Evolutionary conservation across 1,140 invertebrate genomes (phyloP).

Genomic region (Eriosoma lanigerum): DNA sequence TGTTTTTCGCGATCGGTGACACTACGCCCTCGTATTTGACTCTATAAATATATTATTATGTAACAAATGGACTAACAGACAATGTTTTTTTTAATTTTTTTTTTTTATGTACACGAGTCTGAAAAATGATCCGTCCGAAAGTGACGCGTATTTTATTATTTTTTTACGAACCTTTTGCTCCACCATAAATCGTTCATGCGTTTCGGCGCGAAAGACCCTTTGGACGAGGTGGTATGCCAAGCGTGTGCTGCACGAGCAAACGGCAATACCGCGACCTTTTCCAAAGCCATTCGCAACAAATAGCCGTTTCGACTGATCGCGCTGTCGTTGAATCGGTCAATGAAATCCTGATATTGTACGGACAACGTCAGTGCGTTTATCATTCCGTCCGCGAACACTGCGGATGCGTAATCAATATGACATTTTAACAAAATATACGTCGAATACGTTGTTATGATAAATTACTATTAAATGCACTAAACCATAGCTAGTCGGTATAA

Average conservation of each 20-base stretch:
- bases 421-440: not conserved
- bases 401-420: not conserved
- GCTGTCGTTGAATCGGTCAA: slow-evolving; percentile 5
- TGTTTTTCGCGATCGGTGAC: slow-evolving; percentile 22
- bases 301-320: not conserved
- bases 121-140: no score
- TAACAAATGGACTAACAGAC: no score
- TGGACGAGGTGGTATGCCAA: not conserved
- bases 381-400: slow-evolving; percentile 17
- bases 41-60: no score
- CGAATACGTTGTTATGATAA: no score
- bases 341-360: slow-evolving; percentile 24
- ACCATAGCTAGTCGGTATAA: no score
- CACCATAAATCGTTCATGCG: slow-evolving; percentile 35
- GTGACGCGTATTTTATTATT: no score
- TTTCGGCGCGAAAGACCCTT: slow-evolving; percentile 12
- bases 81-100: no score
- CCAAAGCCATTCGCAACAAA: slow-evolving; percentile 7
- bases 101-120: no score
- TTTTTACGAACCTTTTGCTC: slow-evolving; percentile 12
- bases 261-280: slow-evolving; percentile 26
- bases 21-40: slow-evolving; percentile 30
- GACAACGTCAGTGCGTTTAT: slow-evolving; percentile 19
- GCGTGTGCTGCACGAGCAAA: not conserved
- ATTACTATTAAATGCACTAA: no score